Evolutionary conservation across 2,888 invertebrate species (phyloP).

Genomic region (Amphipoea oculea): DNA sequence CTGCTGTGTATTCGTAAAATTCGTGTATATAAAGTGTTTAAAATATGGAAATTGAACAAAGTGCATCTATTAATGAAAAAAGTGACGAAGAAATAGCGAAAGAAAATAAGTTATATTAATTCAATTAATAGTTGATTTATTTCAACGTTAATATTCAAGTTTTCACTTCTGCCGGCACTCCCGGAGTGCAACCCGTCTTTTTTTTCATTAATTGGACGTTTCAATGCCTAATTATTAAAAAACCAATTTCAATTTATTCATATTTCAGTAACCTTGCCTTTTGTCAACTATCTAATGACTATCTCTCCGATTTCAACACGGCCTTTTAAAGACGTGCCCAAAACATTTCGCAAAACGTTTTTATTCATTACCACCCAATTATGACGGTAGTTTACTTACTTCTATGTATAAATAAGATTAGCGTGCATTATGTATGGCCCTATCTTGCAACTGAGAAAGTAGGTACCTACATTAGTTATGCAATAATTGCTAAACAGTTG

Average conservation of each 20-base stretch:
- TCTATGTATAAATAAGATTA: slow-evolving; percentile 27
- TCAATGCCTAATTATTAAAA: not conserved
- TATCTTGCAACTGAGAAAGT: slow-evolving; percentile 13
- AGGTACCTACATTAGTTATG: slow-evolving; percentile 3
- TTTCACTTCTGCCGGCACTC: too few species aligned
- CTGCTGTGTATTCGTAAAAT: too few species aligned
- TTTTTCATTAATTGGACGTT: not conserved
- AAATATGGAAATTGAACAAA: too few species aligned
- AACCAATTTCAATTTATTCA: not conserved
- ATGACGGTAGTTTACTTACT: not conserved
- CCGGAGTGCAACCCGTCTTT: too few species aligned
- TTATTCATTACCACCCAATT: slow-evolving; percentile 6
- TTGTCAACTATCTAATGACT: too few species aligned
- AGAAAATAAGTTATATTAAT: too few species aligned
- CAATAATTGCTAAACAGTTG: slow-evolving; percentile 24
- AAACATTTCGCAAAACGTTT: slow-evolving; percentile 30
- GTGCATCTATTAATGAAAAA: too few species aligned
- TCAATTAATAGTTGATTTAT: too few species aligned
- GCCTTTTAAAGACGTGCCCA: not conserved
- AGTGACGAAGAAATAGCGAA: too few species aligned
- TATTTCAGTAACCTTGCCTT: not conserved
- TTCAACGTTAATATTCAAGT: too few species aligned
- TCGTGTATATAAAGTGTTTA: too few species aligned
- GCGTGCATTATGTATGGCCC: slow-evolving; percentile 5
- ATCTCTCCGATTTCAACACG: not conserved